Percentiles rank a stretch among this genome's conserved stretches.
Conservation (phyloP, 2,113 vertebrate species). For the Machaerirhynchus nigripectus region DNA sequence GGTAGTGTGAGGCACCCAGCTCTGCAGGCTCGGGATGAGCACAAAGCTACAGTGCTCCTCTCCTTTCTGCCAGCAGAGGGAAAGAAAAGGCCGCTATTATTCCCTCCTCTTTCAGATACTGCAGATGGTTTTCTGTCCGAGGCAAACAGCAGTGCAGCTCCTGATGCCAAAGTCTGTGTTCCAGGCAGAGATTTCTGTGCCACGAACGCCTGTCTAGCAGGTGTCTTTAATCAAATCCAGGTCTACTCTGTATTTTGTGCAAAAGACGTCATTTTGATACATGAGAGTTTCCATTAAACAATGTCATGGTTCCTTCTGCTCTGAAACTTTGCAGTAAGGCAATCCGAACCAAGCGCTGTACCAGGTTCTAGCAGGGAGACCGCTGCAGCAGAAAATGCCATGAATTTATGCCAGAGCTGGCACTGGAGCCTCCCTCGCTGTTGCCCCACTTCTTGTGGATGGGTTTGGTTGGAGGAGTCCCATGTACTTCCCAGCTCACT, state of each 20-base stretch:
- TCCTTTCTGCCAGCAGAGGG: not conserved
- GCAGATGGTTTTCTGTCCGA: not conserved
- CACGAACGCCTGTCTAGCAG: not conserved
- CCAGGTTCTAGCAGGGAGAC: rapidly evolving
- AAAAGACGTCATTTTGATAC: not conserved
- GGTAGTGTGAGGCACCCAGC: not conserved
- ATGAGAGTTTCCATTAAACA: not conserved
- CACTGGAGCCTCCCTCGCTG: not conserved
- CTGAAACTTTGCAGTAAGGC: not conserved
- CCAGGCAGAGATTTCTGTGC: not conserved
- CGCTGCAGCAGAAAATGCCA: not conserved
- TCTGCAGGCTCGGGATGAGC: not conserved
- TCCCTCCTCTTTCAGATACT: not conserved
- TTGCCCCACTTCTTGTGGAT: rapidly evolving
- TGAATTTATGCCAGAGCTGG: not conserved
- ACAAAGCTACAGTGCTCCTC: not conserved
- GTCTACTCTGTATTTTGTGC: not conserved
- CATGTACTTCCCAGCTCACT: rapidly evolving
- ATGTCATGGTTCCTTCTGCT: not conserved
- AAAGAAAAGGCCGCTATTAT: not conserved
- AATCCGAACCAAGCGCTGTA: not conserved
- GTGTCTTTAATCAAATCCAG: not conserved
- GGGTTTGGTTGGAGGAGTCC: not conserved
- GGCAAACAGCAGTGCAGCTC: not conserved
- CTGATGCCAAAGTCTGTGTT: not conserved